Conservation (phyloP, 2,797 vertebrate genomes). For the Philypnodon macrostomus region DNA sequence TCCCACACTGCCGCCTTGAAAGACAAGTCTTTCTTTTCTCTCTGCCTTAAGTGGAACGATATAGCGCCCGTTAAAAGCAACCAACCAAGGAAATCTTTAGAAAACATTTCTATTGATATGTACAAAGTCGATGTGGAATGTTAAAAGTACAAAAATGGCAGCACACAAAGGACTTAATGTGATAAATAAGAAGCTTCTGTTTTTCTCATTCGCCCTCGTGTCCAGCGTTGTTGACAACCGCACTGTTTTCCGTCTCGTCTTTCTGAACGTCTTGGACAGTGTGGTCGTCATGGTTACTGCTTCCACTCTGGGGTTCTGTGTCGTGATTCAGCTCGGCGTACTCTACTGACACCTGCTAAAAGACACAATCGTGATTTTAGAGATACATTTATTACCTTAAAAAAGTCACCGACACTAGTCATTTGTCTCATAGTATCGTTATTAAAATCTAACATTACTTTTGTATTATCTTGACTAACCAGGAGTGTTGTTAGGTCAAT, state of each 20-base stretch:
- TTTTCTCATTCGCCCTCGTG: slow-evolving; percentile 14
- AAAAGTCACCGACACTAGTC: no score
- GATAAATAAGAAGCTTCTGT: slow-evolving; percentile 40
- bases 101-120: slow-evolving; percentile 53
- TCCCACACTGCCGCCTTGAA: slow-evolving; percentile 22
- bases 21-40: slow-evolving; percentile 11
- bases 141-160: slow-evolving; percentile 19
- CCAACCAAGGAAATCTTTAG: slow-evolving; percentile 5
- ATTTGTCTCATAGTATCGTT: no score
- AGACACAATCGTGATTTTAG: not conserved
- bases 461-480: no score
- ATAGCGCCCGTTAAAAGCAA: not conserved
- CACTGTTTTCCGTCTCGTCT: slow-evolving; percentile 14
- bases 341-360: slow-evolving; percentile 62
- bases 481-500: no score
- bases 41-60: slow-evolving; percentile 30
- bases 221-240: slow-evolving; percentile 3
- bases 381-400: no score
- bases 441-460: no score
- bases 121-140: slow-evolving; percentile 5
- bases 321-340: slow-evolving; percentile 72
- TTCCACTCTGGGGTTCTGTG: not conserved
- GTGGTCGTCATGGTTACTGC: slow-evolving; percentile 22
- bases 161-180: slow-evolving; percentile 12
- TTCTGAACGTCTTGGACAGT: slow-evolving; percentile 12